These are phyloP conservation scores for Piscicola geometra DNA, from an alignment of 2,888 invertebrate species.

Conservation along the genomic window DNA sequence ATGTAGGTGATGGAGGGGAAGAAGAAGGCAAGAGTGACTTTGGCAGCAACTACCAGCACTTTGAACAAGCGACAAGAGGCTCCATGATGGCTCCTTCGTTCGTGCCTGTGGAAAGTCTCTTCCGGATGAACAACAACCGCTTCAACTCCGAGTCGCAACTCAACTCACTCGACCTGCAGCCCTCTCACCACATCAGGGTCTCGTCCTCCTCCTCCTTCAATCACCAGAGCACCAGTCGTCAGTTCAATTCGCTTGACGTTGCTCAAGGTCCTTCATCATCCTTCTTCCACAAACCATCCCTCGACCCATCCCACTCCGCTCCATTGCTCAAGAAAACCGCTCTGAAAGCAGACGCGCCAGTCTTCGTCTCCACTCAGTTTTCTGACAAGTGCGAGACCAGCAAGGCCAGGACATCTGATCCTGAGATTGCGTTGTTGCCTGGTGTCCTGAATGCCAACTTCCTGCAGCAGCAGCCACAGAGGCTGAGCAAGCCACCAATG, in stretches of 20 bases:
- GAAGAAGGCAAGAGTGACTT: not conserved
- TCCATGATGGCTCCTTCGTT: constrained; percentile 8
- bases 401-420: constrained; percentile 1
- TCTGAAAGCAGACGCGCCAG: constrained; percentile 25
- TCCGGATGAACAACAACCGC: constrained; percentile 22
- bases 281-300: not conserved
- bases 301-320: not conserved
- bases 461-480: not conserved
- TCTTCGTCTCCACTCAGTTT: constrained; percentile 28
- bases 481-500: constrained; percentile 18
- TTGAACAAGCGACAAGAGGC: not conserved
- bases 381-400: not conserved
- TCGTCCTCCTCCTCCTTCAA: not conserved
- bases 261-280: constrained; percentile 11
- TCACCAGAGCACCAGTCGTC: constrained; percentile 7
- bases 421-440: constrained; percentile 23
- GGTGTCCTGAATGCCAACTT: constrained; percentile 30
- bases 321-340: constrained; percentile 25
- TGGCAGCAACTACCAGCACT: not conserved
- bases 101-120: not conserved
- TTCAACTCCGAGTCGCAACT: constrained; percentile 31
- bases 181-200: not conserved
- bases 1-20: not conserved
- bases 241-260: constrained; percentile 26
- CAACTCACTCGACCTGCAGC: constrained; percentile 8